phyloP scores from a whole-genome alignment of 37 sponge, comb jelly and placozoan species.

The Cladorhizidae sp. region DNA sequence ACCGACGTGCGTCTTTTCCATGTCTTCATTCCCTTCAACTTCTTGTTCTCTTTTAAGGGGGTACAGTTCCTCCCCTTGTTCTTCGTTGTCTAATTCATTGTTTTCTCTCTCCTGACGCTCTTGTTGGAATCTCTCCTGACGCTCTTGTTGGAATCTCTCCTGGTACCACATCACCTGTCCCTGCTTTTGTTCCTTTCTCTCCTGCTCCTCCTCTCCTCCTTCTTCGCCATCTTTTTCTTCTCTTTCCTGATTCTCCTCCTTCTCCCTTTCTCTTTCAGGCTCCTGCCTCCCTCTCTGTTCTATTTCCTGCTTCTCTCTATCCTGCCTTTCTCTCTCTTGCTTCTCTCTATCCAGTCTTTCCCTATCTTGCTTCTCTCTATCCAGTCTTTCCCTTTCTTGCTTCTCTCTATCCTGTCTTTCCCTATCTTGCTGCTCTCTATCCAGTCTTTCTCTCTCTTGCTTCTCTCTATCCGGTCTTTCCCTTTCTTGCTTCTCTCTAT shows the following conservation, averaged over 20 bases:
- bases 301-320: conserved; percentile 3
- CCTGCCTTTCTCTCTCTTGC: background rate
- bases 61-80: background rate
- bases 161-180: background rate
- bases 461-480: background rate
- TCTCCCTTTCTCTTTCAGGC: background rate
- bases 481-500: background rate
- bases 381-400: conserved; percentile 8
- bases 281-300: background rate
- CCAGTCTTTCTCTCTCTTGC: background rate
- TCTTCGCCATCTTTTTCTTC: background rate
- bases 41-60: background rate
- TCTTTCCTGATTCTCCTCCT: conserved; percentile 13
- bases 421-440: background rate
- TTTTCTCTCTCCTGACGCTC: background rate
- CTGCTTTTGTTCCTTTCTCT: background rate
- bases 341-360: background rate
- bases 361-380: background rate
- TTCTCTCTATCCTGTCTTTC: background rate
- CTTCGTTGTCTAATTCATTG: background rate
- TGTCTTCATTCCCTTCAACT: background rate
- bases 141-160: background rate
- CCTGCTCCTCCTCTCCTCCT: background rate
- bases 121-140: background rate
- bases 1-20: background rate